These are phyloP conservation scores for Orchesellides sinensis DNA, from an alignment of 2,888 invertebrate genomes.

Conservation along the genomic window DNA sequence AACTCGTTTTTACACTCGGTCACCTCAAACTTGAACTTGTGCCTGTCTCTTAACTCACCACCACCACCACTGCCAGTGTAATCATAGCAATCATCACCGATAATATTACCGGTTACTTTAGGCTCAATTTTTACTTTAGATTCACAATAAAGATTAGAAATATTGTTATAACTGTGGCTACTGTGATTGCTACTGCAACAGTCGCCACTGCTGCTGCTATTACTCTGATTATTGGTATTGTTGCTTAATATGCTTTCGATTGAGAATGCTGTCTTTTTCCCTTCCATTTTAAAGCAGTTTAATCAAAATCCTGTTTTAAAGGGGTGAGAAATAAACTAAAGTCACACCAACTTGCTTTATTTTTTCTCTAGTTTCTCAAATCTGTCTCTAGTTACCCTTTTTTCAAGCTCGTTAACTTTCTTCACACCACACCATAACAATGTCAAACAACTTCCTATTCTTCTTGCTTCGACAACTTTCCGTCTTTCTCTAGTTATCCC, in stretches of 20 bases:
- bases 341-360: too few relatives aligned
- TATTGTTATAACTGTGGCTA: slow-evolving; percentile 1
- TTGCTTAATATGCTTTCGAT: slow-evolving; percentile 72
- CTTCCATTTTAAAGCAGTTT: slow-evolving; percentile 71
- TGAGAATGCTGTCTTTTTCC: slow-evolving; percentile 69
- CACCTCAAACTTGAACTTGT: slow-evolving; percentile 39
- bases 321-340: too few relatives aligned
- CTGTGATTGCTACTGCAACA: background rate
- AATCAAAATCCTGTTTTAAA: too few relatives aligned
- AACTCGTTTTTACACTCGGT: slow-evolving; percentile 6
- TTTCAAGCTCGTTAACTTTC: background rate
- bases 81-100: slow-evolving; percentile 49
- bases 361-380: too few relatives aligned
- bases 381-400: slow-evolving; percentile 29
- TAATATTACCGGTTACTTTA: slow-evolving; percentile 14
- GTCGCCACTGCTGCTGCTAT: background rate
- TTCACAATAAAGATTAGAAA: slow-evolving; percentile 36
- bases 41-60: slow-evolving; percentile 20
- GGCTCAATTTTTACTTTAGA: slow-evolving; percentile 30
- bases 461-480: background rate
- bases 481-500: background rate
- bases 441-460: too few relatives aligned
- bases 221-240: slow-evolving; percentile 20
- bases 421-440: slow-evolving; percentile 6
- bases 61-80: slow-evolving; percentile 10